phyloP scores from a whole-genome alignment of 35 echinoderm and acorn worm species.

The Lytechinus variegatus region DNA sequence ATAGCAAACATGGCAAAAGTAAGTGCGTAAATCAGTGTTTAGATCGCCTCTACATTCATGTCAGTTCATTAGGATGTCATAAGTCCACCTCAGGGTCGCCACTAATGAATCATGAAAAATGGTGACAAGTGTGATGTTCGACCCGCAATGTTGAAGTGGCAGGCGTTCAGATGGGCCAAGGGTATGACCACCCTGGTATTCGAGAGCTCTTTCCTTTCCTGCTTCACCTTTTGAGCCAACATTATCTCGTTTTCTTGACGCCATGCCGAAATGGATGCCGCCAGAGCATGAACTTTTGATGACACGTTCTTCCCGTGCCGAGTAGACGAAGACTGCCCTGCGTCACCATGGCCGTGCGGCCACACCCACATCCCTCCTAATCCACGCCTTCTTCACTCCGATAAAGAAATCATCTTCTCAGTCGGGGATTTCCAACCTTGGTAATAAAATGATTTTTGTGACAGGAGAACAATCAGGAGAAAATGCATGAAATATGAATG shows the following conservation, averaged over 20 bases:
- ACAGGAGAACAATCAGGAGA: no score
- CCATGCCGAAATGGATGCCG: neutral
- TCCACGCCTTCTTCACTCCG: neutral
- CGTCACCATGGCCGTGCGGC: neutral
- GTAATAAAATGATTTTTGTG: no score
- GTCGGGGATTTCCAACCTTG: no score
- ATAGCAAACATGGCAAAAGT: no score
- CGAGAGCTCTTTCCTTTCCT: neutral
- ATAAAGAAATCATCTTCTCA: neutral
- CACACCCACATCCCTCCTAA: no score
- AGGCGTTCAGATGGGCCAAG: neutral
- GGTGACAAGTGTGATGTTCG: neutral
- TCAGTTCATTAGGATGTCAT: no score
- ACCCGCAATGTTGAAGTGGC: neutral
- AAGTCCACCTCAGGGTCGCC: neutral
- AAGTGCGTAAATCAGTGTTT: no score
- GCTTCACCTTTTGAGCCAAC: neutral
- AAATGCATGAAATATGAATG: no score
- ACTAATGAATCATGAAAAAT: neutral
- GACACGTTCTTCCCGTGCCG: neutral
- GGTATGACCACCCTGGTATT: neutral
- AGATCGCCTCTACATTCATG: no score
- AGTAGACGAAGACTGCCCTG: neutral
- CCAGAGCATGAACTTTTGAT: neutral
- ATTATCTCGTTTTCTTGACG: neutral